Percentiles rank a stretch among this genome's conserved stretches.
Evolutionary conservation across 2,113 vertebrate species (phyloP).

Genomic region (Sinocyclocheilus grahami): DNA sequence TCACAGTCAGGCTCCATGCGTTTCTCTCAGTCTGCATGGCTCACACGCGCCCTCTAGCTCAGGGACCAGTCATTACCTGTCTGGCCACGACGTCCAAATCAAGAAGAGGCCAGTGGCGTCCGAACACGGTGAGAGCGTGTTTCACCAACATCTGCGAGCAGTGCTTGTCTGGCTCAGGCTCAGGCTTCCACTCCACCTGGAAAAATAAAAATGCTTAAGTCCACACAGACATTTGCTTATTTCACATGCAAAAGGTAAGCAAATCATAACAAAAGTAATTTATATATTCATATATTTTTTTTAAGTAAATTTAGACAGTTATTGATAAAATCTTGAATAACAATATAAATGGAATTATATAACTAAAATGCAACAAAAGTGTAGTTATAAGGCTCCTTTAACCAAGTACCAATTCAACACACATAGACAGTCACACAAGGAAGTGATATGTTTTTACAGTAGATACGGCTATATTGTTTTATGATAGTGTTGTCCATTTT

Average conservation of each 20-base stretch:
- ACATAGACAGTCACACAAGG: not conserved
- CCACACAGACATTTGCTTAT: no score
- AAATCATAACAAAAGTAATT: not conserved
- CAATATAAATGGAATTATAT: not conserved
- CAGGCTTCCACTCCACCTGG: slow-evolving; percentile 78
- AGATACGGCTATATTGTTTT: not conserved
- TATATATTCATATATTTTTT: not conserved
- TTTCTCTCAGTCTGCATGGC: not conserved
- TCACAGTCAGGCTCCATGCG: not conserved
- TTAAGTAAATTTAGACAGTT: not conserved
- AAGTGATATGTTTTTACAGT: not conserved
- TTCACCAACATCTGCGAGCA: slow-evolving; percentile 79
- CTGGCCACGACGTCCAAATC: slow-evolving; percentile 77
- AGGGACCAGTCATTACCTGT: slow-evolving; percentile 72
- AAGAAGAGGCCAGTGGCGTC: slow-evolving; percentile 70
- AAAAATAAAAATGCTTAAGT: no score
- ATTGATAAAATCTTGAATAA: not conserved
- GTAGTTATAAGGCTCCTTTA: not conserved
- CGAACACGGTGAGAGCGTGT: slow-evolving; percentile 74
- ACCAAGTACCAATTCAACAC: not conserved
- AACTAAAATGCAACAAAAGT: not conserved
- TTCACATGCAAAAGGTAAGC: not conserved
- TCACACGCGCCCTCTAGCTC: slow-evolving; percentile 29
- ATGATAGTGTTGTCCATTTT: not conserved
- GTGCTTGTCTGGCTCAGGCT: slow-evolving; percentile 75